Conservation (phyloP, 2,888 invertebrate species). For the Drosophila anomalata region DNA sequence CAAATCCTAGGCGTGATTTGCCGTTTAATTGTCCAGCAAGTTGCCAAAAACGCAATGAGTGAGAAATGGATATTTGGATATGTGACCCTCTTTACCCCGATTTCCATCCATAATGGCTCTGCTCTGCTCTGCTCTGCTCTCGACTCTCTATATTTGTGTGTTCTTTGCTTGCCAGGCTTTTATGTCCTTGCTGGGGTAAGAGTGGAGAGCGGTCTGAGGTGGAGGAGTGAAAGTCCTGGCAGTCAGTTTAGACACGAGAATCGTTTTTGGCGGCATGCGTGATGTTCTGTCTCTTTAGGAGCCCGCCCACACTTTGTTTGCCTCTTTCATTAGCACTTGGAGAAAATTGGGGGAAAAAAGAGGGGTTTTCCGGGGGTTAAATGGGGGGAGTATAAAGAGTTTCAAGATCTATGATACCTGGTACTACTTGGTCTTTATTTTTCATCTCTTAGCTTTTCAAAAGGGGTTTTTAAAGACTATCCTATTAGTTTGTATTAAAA, state of each 20-base stretch:
- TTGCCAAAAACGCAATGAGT: conserved; percentile 56
- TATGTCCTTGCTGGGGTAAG: conserved; percentile 20
- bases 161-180: neutral
- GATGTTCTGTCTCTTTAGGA: conserved; percentile 25
- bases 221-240: conserved; percentile 9
- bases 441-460: too few relatives aligned
- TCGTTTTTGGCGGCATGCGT: conserved; percentile 57
- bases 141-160: neutral
- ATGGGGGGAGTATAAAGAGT: too few relatives aligned
- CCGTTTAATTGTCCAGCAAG: conserved; percentile 77
- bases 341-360: neutral
- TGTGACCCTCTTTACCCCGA: conserved; percentile 21
- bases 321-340: neutral
- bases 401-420: too few relatives aligned
- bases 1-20: conserved; percentile 71
- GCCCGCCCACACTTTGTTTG: neutral
- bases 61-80: conserved; percentile 54
- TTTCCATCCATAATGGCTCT: conserved; percentile 17
- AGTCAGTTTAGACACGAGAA: conserved; percentile 49
- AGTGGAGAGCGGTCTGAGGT: neutral
- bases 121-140: conserved; percentile 3
- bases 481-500: too few relatives aligned
- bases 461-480: too few relatives aligned
- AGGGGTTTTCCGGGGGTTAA: too few relatives aligned
- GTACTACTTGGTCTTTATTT: neutral